Evolutionary conservation across 2,888 invertebrate species (phyloP), one percentile per base, ranked within the genome.

Genomic region (Agrotis clavis): DNA sequence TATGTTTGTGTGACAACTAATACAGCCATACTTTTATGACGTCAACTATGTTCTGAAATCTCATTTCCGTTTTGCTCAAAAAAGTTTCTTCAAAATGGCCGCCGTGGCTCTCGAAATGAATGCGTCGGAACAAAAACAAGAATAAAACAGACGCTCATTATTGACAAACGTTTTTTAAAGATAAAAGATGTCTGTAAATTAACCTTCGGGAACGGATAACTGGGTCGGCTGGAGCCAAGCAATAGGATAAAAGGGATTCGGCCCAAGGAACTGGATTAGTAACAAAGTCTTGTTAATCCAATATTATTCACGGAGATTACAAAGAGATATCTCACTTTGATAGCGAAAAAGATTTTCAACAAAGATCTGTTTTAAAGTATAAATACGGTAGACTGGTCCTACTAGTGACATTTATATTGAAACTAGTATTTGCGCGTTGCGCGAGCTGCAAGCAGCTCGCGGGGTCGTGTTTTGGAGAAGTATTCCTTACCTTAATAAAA

Each of bases 271-370:
- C 90, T 86, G 91, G 90, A 92, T 92, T 92, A 90, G 89, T 89
- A 87, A 90, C 90, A 87, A 89, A 90, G 88, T 88, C 89, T 87
- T 89, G 88, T 91, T 93, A 94, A 93, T 93, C 93, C 90, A 87
- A 92, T 92, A 92, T 93, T 92, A 93, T 93, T 93, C 92, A 91
- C 83, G 87, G 86, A 89, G 92, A 93, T 92, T 91, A 93, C 93
- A 92, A 93, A 92, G 90, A 92, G 90, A 93, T 92, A 91, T 92
- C 92, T 91, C 88, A 92, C 91, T 93, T 92, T 92, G 91, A 91
- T 88, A 87, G 87, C 86, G 86, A 87, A 91, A 88, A 92, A 91
- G 90, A 90, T 90, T 89, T 83, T 75, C 76, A 79, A 85, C 79
- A 82, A 84, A 86, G 86, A 84, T 88, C 84, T 86, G 77, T 81